Conservation (phyloP, 2,888 invertebrate genomes). For the Napeogenes sylphis region DNA sequence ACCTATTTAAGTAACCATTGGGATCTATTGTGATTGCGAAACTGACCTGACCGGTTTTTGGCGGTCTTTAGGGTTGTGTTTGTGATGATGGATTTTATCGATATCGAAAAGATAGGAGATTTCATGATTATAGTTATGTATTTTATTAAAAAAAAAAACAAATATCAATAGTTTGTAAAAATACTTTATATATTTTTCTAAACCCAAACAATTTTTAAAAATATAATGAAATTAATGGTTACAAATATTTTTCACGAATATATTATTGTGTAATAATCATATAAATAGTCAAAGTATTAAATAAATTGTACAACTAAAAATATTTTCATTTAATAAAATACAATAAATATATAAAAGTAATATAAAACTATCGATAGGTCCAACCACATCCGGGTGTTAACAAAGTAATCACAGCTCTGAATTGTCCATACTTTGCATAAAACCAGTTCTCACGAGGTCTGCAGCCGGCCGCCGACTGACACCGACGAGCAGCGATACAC, state of each 20-base stretch:
- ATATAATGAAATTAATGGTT: constrained; percentile 13
- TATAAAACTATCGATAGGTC: constrained; percentile 32
- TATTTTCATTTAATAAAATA: no score
- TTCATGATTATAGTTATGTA: constrained; percentile 9
- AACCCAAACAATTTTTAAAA: constrained; percentile 41
- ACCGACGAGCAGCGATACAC: background rate
- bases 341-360: no score
- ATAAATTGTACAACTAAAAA: no score
- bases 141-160: constrained; percentile 7
- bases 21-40: constrained; percentile 68
- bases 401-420: constrained; percentile 48
- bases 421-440: constrained; percentile 52
- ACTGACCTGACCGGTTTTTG: constrained; percentile 76
- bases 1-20: constrained; percentile 77
- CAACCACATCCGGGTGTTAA: background rate
- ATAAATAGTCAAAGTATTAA: no score
- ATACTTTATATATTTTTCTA: no score
- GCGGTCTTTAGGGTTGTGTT: constrained; percentile 36
- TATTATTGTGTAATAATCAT: no score
- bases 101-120: constrained; percentile 3
- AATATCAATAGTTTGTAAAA: constrained; percentile 27
- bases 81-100: constrained; percentile 33
- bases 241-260: no score
- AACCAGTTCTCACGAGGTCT: constrained; percentile 63
- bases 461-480: constrained; percentile 36